A percentile compares a stretch with the other conserved stretches of the same genome.
Evolutionary conservation across 1,140 invertebrate species (phyloP).

Genomic region (Drosophila kikkawai): DNA sequence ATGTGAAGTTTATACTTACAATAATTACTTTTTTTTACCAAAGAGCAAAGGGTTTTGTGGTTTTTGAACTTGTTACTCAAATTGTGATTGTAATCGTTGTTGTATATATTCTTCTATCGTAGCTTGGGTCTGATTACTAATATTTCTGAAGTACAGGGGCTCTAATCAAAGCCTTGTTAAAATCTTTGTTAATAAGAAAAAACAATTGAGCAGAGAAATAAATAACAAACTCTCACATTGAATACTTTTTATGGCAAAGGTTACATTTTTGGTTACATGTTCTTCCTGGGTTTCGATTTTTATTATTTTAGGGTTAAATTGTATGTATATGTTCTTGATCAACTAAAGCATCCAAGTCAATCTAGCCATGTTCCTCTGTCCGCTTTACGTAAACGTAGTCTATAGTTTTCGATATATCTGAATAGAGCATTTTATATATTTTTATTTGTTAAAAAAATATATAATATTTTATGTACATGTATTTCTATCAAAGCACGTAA

Average conservation of each 20-base stretch:
- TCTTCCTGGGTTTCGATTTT: not conserved
- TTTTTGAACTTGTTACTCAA: not conserved
- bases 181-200: not conserved
- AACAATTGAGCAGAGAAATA: not conserved
- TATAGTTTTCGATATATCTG: too few relatives aligned
- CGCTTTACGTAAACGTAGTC: not conserved
- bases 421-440: too few relatives aligned
- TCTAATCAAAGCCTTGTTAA: not conserved
- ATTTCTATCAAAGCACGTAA: too few relatives aligned
- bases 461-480: too few relatives aligned
- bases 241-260: not conserved
- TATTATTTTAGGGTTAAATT: not conserved
- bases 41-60: too few relatives aligned
- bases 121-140: not conserved
- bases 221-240: not conserved
- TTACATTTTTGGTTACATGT: not conserved
- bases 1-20: not conserved
- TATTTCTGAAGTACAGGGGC: too few relatives aligned
- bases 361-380: not conserved
- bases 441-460: too few relatives aligned
- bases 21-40: not conserved
- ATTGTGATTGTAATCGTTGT: conserved; percentile 5
- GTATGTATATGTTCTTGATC: not conserved
- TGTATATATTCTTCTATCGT: not conserved
- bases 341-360: not conserved